Base-by-base conservation (phyloP, 2,888 invertebrate species). In the Hypercompe scribonia region DNA sequence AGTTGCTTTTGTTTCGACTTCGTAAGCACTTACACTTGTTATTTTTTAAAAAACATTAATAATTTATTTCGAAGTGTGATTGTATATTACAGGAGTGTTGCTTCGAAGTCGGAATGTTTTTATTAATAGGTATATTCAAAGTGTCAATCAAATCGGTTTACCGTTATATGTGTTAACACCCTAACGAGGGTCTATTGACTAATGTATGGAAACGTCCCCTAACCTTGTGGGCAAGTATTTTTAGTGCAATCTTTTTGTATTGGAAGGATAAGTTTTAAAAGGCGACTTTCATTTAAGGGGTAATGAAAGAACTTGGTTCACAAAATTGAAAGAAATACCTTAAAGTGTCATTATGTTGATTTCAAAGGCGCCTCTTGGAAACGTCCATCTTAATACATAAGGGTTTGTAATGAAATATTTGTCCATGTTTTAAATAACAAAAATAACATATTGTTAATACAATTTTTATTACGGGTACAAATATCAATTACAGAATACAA, bases 61-160 rank as follows among this genome's bases (percentile, higher is more conserved):
- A 0, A 36, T 70, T 36, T 54, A 68, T 65, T 31, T 54, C 2
- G 8, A 67, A 67, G 58, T 36, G 2, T 15, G 31, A 31, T 15
- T 18, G 4, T 15, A 34, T 36, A 71, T 31, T 65, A 42, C 18
- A 42, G 31, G 33, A 31, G 50, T 34, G 36, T 72, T 80, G 82
- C 76, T 70, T 81, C 28, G 31, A 76, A 80, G 54, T 84, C 74
- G 80, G 76, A 78, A 78, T 81, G 73, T 76, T 74, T 84, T 80
- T 82, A 73, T 76, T 80, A 76, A 70, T 81, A 78, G 77, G 74
- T 83, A 80, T 88, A 90, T 95, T 94, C 94, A 95, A 94, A 95
- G 95, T 95, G 95, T 95, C 95, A 95, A 95, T 95, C 95, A 90
- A 92, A 86, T 87, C 91, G 90, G 92, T 88, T 82, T 87, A 84